A percentile compares a stretch with the other conserved stretches of the same genome.
phyloP scores from a whole-genome alignment of 92 coral and sea anemone genomes.

The Hydrozoanthus gracilis region DNA sequence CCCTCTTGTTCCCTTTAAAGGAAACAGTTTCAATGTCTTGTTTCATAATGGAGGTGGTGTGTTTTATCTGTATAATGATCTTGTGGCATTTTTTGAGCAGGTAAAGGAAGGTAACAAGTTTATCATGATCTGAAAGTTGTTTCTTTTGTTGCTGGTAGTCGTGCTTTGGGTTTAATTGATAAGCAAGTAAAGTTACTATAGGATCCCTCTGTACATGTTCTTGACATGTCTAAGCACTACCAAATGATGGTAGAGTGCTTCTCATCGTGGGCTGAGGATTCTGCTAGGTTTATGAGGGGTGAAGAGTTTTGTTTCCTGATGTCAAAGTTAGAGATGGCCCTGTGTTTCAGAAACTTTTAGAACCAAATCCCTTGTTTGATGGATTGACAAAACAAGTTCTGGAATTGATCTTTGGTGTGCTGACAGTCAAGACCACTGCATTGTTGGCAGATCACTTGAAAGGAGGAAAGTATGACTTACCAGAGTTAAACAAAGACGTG shows the following conservation, averaged over 20 bases:
- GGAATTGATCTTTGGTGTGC: background rate
- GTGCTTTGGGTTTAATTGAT: background rate
- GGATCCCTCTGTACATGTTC: background rate
- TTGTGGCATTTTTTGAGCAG: background rate
- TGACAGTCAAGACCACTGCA: background rate
- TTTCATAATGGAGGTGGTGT: background rate
- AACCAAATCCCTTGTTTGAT: background rate
- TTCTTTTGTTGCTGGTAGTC: constrained; percentile 16
- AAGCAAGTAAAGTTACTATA: background rate
- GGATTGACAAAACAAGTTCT: background rate
- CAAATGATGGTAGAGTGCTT: background rate
- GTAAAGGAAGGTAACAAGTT: constrained; percentile 8
- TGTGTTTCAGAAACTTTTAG: background rate
- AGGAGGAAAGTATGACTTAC: constrained; percentile 9
- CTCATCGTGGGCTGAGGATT: background rate
- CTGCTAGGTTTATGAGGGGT: background rate
- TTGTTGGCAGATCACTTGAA: constrained; percentile 3
- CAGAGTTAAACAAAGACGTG: background rate
- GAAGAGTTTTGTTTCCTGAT: background rate
- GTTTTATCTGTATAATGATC: constrained; percentile 1
- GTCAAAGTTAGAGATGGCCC: background rate
- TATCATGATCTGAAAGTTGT: constrained; percentile 8
- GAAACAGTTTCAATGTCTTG: background rate
- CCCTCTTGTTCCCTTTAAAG: background rate
- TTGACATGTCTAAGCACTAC: constrained; percentile 3